These are phyloP conservation scores for Chiloscyllium punctatum DNA, from an alignment of 2,797 vertebrate genomes.

Conservation along the genomic window DNA sequence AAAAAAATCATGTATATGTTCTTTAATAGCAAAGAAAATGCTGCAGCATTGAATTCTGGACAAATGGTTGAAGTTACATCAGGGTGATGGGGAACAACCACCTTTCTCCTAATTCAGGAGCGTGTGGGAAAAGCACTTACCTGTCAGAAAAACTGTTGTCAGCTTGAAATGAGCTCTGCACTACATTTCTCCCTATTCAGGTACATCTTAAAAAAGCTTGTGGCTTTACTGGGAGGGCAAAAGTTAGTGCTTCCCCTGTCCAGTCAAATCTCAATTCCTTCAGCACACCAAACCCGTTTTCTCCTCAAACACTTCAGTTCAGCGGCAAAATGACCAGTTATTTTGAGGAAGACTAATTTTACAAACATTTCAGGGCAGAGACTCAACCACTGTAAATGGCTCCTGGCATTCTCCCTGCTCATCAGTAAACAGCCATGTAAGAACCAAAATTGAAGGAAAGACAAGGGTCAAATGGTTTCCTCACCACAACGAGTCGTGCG, in stretches of 20 bases:
- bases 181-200: not conserved
- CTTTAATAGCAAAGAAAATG: not conserved
- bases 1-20: not conserved
- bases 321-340: too few species aligned
- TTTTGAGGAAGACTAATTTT: not conserved
- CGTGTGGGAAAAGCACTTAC: not conserved
- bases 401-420: not conserved
- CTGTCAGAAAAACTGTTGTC: not conserved
- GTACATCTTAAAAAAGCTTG: too few species aligned
- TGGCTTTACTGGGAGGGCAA: too few species aligned
- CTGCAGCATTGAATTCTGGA: not conserved
- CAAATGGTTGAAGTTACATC: not conserved
- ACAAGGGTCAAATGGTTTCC: too few species aligned
- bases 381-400: not conserved
- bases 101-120: not conserved
- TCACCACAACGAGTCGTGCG: too few species aligned
- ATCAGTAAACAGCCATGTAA: not conserved
- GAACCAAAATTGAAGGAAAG: not conserved
- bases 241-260: too few species aligned
- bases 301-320: too few species aligned
- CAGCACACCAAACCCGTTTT: too few species aligned
- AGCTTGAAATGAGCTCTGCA: not conserved
- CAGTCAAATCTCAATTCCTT: too few species aligned
- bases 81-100: too few species aligned
- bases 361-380: not conserved